Evolutionary conservation across 2,797 vertebrate species (phyloP), one percentile per base, ranked within the genome.

Genomic region (Sus cebifrons): DNA sequence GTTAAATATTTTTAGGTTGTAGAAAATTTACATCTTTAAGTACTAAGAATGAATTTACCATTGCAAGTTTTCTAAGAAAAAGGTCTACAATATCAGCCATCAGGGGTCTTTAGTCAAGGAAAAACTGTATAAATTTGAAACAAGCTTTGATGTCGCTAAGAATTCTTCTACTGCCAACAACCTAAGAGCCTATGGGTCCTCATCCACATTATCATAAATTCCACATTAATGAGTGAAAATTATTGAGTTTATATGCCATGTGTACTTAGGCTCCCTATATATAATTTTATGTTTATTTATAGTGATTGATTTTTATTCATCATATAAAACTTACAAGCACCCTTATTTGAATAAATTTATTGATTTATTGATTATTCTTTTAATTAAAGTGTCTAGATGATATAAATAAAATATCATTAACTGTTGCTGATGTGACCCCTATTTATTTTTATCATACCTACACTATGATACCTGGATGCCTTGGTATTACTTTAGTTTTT

Each of bases 361-460:
- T n/a, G n/a, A n/a, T n/a, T n/a, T n/a, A 75, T 78, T 93, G 87
- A 70, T 87, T 95, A 87, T 93, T 91, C 20, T 68, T 94, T 96
- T 94, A 97, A 92, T 97, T 96, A 91, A 81, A 68, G 93, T 94
- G 56, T 67, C 40, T 92, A 75, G 70, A 56, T 77, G 32, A 91
- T 83, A 90, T 91, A 77, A 89, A 93, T 96, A 96, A 95, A 93
- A 64, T 73, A 90, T 65, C 6, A 87, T 84, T 67, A 92, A 90
- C n/a, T 86, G 36, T 70, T 86, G 36, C 60, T 89, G 29, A 93
- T 71, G 73, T 56, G 25, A 79, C 78, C 15, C 54, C 13, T 36
- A 83, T 3, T 9, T 88, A 90, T 95, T 91, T 94, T 23, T 68
- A 58, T 94, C 17, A 29, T 25, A 14, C 16, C 20, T 2, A 62